These are phyloP conservation scores for Todus mexicanus DNA, from an alignment of 2,797 vertebrate genomes.

Conservation along the genomic window DNA sequence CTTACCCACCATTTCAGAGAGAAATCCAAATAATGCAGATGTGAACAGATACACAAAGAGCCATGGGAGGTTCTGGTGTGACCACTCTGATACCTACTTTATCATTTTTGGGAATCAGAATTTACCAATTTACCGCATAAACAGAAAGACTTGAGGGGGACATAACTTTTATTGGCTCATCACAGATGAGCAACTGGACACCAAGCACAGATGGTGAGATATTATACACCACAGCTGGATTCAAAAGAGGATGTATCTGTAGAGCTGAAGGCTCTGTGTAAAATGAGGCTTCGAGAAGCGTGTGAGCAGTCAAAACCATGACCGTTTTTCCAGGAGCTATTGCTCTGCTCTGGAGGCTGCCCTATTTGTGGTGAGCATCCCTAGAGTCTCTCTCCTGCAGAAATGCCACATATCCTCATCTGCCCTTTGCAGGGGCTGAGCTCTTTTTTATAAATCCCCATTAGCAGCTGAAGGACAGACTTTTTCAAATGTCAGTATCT, in stretches of 20 bases:
- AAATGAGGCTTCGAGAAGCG: not conserved
- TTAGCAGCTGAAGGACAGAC: not conserved
- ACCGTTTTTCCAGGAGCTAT: not conserved
- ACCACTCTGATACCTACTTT: not conserved
- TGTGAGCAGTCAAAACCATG: not conserved
- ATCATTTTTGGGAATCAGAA: not conserved
- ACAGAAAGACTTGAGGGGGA: not conserved
- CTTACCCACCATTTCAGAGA: not conserved
- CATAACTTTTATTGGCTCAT: not conserved
- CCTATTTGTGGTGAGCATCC: slow-evolving; percentile 5
- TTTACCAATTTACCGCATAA: not conserved
- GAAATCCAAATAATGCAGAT: not conserved
- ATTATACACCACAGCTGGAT: not conserved
- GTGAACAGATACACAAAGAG: not conserved
- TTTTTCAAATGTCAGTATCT: not conserved
- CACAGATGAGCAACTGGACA: not conserved
- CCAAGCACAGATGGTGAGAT: not conserved
- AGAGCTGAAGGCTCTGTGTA: not conserved
- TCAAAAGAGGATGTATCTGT: not conserved
- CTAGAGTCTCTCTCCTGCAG: not conserved
- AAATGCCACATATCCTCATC: not conserved
- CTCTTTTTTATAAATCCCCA: not conserved
- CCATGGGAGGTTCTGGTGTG: not conserved
- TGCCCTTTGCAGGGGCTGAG: not conserved
- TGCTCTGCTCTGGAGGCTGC: not conserved